Evolutionary conservation across 2,888 invertebrate genomes (phyloP).

Genomic region (Trichopria drosophilae): DNA sequence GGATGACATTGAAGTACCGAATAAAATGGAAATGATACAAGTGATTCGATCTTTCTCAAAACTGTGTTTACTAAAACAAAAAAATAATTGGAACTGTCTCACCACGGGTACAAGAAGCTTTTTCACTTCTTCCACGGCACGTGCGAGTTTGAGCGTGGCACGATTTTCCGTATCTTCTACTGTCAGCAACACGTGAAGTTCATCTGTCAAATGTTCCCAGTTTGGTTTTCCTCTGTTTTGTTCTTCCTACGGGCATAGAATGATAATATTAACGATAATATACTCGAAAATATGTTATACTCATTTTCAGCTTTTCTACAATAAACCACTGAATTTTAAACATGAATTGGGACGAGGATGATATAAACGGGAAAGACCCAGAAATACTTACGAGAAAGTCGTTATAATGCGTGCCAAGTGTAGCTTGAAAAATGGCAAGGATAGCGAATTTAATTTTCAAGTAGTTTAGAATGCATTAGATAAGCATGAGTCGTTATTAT

Average conservation of each 20-base stretch:
- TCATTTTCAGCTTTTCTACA: too few species aligned
- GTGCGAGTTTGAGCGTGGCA: constrained; percentile 89
- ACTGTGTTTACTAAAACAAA: constrained; percentile 3
- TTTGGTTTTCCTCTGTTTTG: constrained; percentile 99
- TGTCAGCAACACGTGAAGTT: constrained; percentile 96
- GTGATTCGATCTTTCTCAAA: too few species aligned
- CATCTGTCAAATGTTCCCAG: constrained; percentile 99
- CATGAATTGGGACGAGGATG: too few species aligned
- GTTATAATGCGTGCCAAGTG: constrained; percentile 40
- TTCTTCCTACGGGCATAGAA: constrained; percentile 77
- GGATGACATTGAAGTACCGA: constrained; percentile 8
- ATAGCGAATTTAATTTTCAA: neutral
- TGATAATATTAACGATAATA: constrained; percentile 3
- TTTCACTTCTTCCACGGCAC: constrained; percentile 97
- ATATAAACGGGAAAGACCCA: too few species aligned
- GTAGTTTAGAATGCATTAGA: neutral
- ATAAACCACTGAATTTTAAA: too few species aligned
- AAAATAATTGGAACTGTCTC: constrained; percentile 54
- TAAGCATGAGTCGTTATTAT: neutral
- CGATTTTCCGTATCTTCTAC: constrained; percentile 98
- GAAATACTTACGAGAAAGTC: constrained; percentile 50
- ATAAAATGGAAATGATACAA: neutral
- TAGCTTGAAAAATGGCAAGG: constrained; percentile 49
- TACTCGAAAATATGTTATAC: too few species aligned
- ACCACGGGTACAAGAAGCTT: constrained; percentile 94